phyloP scores from a whole-genome alignment of 2,888 invertebrate genomes.

The Agrochola circellaris region DNA sequence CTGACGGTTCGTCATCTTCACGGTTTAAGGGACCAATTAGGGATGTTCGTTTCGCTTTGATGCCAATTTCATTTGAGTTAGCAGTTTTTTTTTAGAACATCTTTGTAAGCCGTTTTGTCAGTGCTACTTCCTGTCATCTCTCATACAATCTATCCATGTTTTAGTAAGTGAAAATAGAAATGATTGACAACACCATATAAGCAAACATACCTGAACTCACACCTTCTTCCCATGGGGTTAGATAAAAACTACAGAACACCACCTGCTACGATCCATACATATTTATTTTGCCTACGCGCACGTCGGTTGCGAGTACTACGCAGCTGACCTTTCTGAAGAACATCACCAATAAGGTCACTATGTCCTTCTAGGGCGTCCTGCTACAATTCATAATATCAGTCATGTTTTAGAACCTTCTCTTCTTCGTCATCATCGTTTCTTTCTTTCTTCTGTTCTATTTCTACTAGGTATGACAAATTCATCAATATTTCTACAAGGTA shows the following conservation, averaged over 20 bases:
- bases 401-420: neutral
- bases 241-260: too few species aligned
- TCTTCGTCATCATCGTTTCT: neutral
- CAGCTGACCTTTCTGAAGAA: too few species aligned
- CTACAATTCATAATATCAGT: neutral
- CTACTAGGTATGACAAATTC: neutral
- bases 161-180: neutral
- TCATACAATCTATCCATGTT: neutral
- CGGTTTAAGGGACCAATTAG: neutral
- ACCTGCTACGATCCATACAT: too few species aligned
- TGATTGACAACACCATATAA: neutral
- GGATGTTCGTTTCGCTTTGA: neutral
- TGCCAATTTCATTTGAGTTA: neutral
- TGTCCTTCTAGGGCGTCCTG: too few species aligned
- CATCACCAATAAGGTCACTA: too few species aligned
- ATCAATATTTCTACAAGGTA: neutral
- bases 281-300: too few species aligned
- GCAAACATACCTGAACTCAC: too few species aligned
- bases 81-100: neutral
- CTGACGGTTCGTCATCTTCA: conserved; percentile 33
- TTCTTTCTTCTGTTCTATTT: too few species aligned
- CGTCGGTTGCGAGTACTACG: too few species aligned
- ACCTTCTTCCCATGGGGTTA: too few species aligned
- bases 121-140: neutral
- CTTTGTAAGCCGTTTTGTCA: neutral